Evolutionary conservation across 2,797 vertebrate genomes (phyloP).

Genomic region (Agapornis canus): DNA sequence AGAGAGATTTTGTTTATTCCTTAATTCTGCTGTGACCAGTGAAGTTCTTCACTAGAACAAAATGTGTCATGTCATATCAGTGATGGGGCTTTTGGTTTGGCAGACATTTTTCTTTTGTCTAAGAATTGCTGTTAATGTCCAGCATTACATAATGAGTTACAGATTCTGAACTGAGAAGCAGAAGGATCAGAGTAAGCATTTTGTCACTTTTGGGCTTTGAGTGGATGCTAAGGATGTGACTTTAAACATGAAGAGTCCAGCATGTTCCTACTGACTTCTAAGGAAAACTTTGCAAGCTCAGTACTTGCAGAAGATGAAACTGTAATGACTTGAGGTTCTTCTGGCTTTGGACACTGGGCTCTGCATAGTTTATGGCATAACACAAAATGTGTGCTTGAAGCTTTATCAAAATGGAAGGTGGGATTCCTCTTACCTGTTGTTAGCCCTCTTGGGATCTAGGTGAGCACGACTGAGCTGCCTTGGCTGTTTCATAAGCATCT

Average conservation of each 20-base stretch:
- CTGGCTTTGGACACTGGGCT: background rate
- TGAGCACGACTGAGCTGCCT: rapidly evolving
- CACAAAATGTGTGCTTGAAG: background rate
- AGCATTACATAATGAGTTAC: background rate
- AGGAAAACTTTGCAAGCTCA: background rate
- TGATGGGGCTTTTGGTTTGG: background rate
- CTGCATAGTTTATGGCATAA: background rate
- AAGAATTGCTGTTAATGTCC: background rate
- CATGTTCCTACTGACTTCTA: background rate
- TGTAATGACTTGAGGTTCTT: background rate
- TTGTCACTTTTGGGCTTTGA: background rate
- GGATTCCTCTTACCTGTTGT: background rate
- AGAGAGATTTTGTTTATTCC: background rate
- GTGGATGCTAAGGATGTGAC: background rate
- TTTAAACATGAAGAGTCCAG: background rate
- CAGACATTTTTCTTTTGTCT: background rate
- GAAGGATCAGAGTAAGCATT: background rate
- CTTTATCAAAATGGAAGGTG: background rate
- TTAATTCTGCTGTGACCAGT: background rate
- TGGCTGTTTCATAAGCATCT: background rate
- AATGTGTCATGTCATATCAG: background rate
- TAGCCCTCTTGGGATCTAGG: background rate
- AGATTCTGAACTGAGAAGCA: background rate
- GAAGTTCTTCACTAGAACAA: background rate
- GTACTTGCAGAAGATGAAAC: background rate